These are phyloP conservation scores for Hycleus phaleratus DNA, from an alignment of 1,140 invertebrate genomes.

Conservation along the genomic window DNA sequence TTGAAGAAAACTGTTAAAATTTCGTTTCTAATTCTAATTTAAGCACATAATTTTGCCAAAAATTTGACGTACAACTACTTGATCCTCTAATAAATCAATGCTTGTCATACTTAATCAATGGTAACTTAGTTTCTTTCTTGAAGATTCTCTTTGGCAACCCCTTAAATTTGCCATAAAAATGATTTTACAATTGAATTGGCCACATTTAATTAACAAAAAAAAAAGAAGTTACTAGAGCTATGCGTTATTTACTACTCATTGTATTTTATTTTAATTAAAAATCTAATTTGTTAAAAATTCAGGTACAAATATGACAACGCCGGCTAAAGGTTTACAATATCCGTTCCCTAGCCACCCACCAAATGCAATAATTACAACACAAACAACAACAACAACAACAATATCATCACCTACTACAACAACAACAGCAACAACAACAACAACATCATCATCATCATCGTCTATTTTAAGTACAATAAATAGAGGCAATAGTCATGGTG, in stretches of 20 bases:
- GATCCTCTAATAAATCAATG: too few relatives aligned
- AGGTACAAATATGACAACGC: slow-evolving; percentile 13
- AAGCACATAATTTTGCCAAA: too few relatives aligned
- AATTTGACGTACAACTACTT: too few relatives aligned
- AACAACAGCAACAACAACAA: slow-evolving; percentile 9
- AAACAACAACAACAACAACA: slow-evolving; percentile 1
- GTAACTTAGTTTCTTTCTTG: too few relatives aligned
- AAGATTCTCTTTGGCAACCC: too few relatives aligned
- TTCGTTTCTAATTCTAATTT: too few relatives aligned
- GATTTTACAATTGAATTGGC: too few relatives aligned
- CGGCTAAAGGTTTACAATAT: slow-evolving; percentile 64
- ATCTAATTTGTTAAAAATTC: neutral
- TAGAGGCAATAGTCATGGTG: slow-evolving; percentile 29
- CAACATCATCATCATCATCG: slow-evolving; percentile 14
- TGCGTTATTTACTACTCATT: neutral
- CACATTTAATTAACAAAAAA: too few relatives aligned
- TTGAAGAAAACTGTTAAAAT: too few relatives aligned
- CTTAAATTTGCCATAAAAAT: too few relatives aligned
- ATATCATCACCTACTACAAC: slow-evolving; percentile 7
- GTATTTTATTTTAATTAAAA: neutral
- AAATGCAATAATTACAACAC: slow-evolving; percentile 31
- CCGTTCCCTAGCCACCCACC: slow-evolving; percentile 73
- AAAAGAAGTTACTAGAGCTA: too few relatives aligned
- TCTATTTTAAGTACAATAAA: slow-evolving; percentile 22
- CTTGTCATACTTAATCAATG: too few relatives aligned